Conservation (phyloP, 64 coral and sea anemone species). For the Pachyseris speciosa region DNA sequence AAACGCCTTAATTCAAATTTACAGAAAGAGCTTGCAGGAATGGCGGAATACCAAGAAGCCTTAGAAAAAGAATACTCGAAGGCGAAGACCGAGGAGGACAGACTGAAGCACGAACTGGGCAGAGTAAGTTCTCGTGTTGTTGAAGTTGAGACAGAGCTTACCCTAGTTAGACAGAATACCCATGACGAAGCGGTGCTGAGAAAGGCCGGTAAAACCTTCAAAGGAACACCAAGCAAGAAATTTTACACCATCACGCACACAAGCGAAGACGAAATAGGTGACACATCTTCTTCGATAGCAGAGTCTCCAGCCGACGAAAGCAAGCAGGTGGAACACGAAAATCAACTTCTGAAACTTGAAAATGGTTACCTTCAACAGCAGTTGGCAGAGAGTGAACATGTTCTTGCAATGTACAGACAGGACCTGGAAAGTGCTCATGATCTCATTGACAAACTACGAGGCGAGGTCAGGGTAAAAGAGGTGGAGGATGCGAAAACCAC, state of each 20-base stretch:
- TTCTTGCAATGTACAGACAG: conserved; percentile 58
- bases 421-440: conserved; percentile 61
- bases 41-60: conserved; percentile 84
- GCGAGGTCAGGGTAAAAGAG: background rate
- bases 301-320: conserved; percentile 35
- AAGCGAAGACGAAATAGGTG: conserved; percentile 43
- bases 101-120: conserved; percentile 17
- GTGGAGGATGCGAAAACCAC: background rate
- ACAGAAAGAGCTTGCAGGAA: conserved; percentile 66
- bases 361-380: conserved; percentile 68
- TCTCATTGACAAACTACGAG: conserved; percentile 41
- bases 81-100: conserved; percentile 37
- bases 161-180: background rate
- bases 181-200: background rate
- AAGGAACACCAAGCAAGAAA: conserved; percentile 11
- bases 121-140: background rate
- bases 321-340: conserved; percentile 45
- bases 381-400: conserved; percentile 44
- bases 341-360: conserved; percentile 47
- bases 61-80: conserved; percentile 75
- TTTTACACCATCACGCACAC: conserved; percentile 12
- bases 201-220: background rate
- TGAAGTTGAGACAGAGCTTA: conserved; percentile 23
- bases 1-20: conserved; percentile 69
- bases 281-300: conserved; percentile 38